Conservation (phyloP, 2,888 invertebrate genomes). For the Colostygia pectinataria region DNA sequence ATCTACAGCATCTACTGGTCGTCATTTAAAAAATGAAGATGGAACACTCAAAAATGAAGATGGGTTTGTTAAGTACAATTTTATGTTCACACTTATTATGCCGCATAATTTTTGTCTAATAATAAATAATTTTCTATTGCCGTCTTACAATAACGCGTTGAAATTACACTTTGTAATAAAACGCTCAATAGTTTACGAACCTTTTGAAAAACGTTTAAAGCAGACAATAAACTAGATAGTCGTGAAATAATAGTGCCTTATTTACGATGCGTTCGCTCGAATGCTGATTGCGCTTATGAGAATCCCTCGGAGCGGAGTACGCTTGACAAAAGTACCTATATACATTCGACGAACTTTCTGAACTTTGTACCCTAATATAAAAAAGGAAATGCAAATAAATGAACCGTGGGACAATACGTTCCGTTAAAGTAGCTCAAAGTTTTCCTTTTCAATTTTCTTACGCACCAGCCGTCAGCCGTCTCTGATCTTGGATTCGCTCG, state of each 20-base stretch:
- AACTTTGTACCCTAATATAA: slow-evolving; percentile 23
- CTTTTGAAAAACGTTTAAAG: slow-evolving; percentile 29
- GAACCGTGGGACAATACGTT: slow-evolving; percentile 56
- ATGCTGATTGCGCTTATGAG: slow-evolving; percentile 26
- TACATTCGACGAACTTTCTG: slow-evolving; percentile 14
- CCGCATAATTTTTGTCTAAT: slow-evolving; percentile 21
- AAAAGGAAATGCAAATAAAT: slow-evolving; percentile 52
- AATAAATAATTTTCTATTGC: slow-evolving; percentile 22
- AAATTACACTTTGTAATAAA: slow-evolving; percentile 27
- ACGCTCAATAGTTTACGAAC: slow-evolving; percentile 26
- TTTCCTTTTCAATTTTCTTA: slow-evolving; percentile 76
- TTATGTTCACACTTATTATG: slow-evolving; percentile 13
- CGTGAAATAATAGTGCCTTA: slow-evolving; percentile 23
- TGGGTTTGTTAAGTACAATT: slow-evolving; percentile 12
- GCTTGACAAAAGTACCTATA: slow-evolving; percentile 15
- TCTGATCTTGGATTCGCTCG: slow-evolving; percentile 76
- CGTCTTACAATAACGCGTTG: slow-evolving; percentile 22
- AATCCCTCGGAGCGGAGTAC: slow-evolving; percentile 6
- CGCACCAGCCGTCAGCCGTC: slow-evolving; percentile 76
- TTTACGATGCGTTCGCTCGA: slow-evolving; percentile 18
- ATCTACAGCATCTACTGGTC: background rate
- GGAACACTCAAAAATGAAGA: too few species aligned
- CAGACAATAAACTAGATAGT: slow-evolving; percentile 26
- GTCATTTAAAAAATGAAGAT: background rate
- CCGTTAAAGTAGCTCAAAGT: slow-evolving; percentile 66